phyloP scores from a whole-genome alignment of 2,797 vertebrate genomes.

The Lacerta viridis region DNA sequence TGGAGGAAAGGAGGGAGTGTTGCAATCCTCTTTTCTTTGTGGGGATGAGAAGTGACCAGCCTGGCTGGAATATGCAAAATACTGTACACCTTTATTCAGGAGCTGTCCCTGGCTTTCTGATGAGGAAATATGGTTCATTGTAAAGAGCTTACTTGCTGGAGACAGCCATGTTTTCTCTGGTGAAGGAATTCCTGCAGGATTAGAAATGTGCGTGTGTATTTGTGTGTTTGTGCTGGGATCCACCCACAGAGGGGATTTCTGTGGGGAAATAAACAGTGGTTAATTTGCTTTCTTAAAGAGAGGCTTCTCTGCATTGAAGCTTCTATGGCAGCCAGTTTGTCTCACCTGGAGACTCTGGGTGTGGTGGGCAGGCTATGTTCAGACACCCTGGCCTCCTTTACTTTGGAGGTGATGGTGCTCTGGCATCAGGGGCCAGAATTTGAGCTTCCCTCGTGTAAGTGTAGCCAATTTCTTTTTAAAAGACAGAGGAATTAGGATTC shows the following conservation, averaged over 20 bases:
- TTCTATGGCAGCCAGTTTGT: neutral
- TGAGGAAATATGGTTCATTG: constrained; percentile 21
- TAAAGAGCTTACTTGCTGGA: neutral
- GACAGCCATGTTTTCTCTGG: neutral
- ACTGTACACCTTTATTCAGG: constrained; percentile 5
- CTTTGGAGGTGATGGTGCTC: too few relatives aligned
- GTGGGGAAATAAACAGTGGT: neutral
- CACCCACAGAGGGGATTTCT: too few relatives aligned
- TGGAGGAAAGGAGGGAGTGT: too few relatives aligned
- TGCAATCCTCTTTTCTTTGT: too few relatives aligned
- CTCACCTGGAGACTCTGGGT: too few relatives aligned
- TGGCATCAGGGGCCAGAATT: too few relatives aligned
- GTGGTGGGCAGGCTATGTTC: too few relatives aligned
- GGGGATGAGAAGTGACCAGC: neutral
- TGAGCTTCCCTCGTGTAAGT: neutral
- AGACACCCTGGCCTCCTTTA: too few relatives aligned
- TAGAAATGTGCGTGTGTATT: too few relatives aligned
- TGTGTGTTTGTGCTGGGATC: too few relatives aligned
- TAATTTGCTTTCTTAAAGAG: neutral
- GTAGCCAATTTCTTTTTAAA: neutral
- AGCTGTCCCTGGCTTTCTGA: neutral
- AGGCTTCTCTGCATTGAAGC: too few relatives aligned
- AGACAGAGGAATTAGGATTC: neutral
- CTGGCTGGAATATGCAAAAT: neutral
- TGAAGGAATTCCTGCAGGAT: constrained; percentile 4